Evolutionary conservation across 2,113 vertebrate species (phyloP).

Genomic region (Oreochromis aureus): DNA sequence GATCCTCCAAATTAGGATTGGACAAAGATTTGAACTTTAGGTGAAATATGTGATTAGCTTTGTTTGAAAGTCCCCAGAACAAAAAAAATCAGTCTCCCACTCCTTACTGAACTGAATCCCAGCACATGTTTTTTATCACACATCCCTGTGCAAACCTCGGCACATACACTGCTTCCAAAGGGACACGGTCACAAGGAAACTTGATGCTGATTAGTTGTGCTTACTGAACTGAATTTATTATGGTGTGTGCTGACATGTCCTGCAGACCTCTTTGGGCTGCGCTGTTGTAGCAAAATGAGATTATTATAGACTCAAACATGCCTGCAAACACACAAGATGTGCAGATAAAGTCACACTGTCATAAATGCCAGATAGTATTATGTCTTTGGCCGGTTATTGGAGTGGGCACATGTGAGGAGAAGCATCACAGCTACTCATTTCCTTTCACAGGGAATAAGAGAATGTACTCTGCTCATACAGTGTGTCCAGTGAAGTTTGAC

Average conservation of each 20-base stretch:
- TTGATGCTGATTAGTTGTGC: conserved; percentile 29
- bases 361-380: conserved; percentile 8
- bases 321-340: neutral
- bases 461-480: neutral
- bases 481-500: neutral
- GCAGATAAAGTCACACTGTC: neutral
- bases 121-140: conserved; percentile 10
- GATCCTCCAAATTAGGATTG: neutral
- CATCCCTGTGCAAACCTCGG: neutral
- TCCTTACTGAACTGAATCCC: neutral
- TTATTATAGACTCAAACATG: neutral
- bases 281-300: neutral
- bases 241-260: conserved; percentile 7
- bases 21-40: neutral
- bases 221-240: conserved; percentile 35
- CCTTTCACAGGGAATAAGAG: neutral
- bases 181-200: conserved; percentile 38
- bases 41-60: neutral
- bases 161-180: neutral
- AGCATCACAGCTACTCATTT: neutral
- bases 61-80: neutral
- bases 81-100: neutral
- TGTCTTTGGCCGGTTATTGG: neutral
- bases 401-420: neutral
- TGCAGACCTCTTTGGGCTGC: neutral